Evolutionary conservation across 2,888 invertebrate genomes (phyloP), one percentile per base, ranked within the genome.

Genomic region (Melolontha melolontha): DNA sequence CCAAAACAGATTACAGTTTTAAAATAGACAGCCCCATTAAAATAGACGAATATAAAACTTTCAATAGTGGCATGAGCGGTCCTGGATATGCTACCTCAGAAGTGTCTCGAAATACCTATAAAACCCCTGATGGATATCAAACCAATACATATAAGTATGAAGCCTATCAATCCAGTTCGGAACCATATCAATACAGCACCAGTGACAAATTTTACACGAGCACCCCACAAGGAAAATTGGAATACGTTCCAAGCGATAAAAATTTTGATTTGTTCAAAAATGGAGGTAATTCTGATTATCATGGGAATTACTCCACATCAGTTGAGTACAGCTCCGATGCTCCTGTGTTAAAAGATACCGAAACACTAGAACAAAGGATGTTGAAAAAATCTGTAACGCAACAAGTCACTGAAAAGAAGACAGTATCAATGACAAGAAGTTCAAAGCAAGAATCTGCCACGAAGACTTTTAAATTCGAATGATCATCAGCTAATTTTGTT

Each of bases 311-410:
- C 68, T 79, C 80, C 5, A 76, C 79, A 0, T 81, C 80, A 68
- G 78, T 81, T 10, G 82, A 84, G 67, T 77, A 77, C 39, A 72
- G 81, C 17, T 80, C 78, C 67, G 80, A 82, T 64, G 79, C 82
- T 10, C 80, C 82, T 0, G 71, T 78, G n/a, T 70, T 82, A 12
- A 78, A 76, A 69, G 87, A 88, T 65, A 81, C 86, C 0, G 88
- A 90, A 49, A 85, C 84, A n/a, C 75, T 90, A 72, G 90, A 90
- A 71, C 89, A 89, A 74, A 88, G 87, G 75, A 89, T 89, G 83
- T 84, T 89, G 5, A 90, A 90, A 71, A 89, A 90, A 73, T 90
- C 90, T 0, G 87, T 88, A n/a, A 88, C 87, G 0, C 90, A 91
- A 52, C 90, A 90, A 72, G 88, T 89, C 0, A 87, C 90, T 14